These are phyloP conservation scores for Rhinella marina DNA, from an alignment of 2,797 vertebrate genomes.

Conservation along the genomic window DNA sequence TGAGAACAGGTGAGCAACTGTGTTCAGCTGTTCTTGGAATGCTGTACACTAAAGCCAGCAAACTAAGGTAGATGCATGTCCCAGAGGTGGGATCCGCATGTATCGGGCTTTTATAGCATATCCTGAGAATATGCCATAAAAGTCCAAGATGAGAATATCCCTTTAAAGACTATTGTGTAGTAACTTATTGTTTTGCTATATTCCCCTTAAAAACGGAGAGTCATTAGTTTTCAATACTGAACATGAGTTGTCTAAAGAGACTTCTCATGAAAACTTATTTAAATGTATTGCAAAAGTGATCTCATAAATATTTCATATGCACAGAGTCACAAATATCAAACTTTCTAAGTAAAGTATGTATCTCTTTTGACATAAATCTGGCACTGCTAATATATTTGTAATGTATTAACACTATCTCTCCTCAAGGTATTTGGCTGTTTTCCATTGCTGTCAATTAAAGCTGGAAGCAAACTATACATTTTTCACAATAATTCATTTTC, in stretches of 20 bases:
- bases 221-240: slow-evolving; percentile 30
- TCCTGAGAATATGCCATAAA: too few relatives aligned
- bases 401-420: slow-evolving; percentile 61
- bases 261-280: slow-evolving; percentile 57
- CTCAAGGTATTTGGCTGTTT: slow-evolving; percentile 61
- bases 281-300: slow-evolving; percentile 57
- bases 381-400: slow-evolving; percentile 59
- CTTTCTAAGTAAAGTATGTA: slow-evolving; percentile 59
- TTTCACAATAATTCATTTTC: slow-evolving; percentile 46
- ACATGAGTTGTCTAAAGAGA: slow-evolving; percentile 35
- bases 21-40: too few relatives aligned
- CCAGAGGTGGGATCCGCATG: too few relatives aligned
- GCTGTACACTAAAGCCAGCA: too few relatives aligned
- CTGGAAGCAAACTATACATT: slow-evolving; percentile 58
- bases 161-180: neutral
- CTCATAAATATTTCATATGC: slow-evolving; percentile 61
- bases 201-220: slow-evolving; percentile 20
- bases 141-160: too few relatives aligned
- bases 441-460: slow-evolving; percentile 61
- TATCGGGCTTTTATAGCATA: too few relatives aligned
- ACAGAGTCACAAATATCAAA: slow-evolving; percentile 59
- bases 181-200: slow-evolving; percentile 8
- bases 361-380: slow-evolving; percentile 61
- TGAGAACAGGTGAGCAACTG: too few relatives aligned
- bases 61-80: too few relatives aligned